Evolutionary conservation across 2,113 vertebrate genomes (phyloP).

Genomic region (Chaetura pelagica): DNA sequence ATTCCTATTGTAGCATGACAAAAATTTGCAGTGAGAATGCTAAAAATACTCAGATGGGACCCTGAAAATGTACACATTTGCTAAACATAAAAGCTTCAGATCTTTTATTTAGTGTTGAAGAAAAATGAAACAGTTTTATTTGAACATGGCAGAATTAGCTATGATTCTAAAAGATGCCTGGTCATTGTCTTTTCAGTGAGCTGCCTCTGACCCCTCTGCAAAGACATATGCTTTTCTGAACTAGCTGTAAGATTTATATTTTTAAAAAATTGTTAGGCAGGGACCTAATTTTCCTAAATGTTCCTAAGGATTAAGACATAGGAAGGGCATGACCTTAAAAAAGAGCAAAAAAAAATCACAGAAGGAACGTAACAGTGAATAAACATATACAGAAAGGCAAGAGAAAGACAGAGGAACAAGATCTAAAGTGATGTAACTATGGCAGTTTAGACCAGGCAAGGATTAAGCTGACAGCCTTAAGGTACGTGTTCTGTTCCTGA

Average conservation of each 20-base stretch:
- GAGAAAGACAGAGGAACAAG: background rate
- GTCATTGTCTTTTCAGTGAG: background rate
- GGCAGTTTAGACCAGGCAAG: background rate
- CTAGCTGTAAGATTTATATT: background rate
- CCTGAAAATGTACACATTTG: background rate
- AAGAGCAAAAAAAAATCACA: background rate
- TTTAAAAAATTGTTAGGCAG: background rate
- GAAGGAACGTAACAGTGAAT: background rate
- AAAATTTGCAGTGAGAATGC: background rate
- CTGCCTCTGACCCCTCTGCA: background rate
- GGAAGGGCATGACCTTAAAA: background rate
- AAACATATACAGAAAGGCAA: background rate
- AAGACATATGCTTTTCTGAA: background rate
- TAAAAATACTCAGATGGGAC: background rate
- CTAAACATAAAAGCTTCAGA: background rate
- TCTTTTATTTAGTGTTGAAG: background rate
- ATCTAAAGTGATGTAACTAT: background rate
- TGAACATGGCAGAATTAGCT: background rate
- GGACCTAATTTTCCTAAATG: background rate
- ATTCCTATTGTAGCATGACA: background rate
- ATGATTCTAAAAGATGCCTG: background rate
- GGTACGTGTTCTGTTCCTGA: background rate
- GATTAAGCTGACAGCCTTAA: background rate
- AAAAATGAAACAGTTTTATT: background rate
- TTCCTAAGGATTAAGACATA: background rate